These are phyloP conservation scores for Solenopsis fugax DNA, from an alignment of 1,140 invertebrate genomes.

Conservation along the genomic window DNA sequence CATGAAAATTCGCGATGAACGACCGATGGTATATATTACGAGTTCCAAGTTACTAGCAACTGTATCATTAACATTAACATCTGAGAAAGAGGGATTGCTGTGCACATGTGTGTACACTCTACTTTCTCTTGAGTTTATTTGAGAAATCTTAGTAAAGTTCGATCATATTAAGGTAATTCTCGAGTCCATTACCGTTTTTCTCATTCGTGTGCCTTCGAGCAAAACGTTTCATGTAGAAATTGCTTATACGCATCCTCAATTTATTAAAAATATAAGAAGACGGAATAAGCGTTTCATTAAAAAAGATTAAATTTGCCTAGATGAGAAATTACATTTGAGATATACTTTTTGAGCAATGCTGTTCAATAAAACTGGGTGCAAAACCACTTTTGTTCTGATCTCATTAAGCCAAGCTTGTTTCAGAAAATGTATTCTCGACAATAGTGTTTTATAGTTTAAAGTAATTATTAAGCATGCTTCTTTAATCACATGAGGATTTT, in stretches of 20 bases:
- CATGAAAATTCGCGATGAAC: constrained; percentile 29
- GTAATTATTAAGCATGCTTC: constrained; percentile 15
- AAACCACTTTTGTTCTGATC: constrained; percentile 25
- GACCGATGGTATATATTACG: neutral
- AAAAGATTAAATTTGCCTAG: neutral
- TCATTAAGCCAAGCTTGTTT: constrained; percentile 31
- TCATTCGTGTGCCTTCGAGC: neutral
- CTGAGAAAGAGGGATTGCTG: neutral
- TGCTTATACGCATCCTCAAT: neutral
- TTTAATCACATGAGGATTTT: constrained; percentile 24
- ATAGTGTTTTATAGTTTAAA: neutral
- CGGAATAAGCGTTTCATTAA: neutral
- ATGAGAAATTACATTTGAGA: constrained; percentile 8
- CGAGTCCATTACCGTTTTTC: constrained; percentile 4
- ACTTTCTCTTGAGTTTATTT: neutral
- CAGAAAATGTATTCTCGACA: constrained; percentile 26
- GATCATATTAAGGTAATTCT: constrained; percentile 22
- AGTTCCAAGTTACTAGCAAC: neutral
- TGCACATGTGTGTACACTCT: neutral
- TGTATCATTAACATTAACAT: constrained; percentile 24
- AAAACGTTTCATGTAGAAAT: constrained; percentile 4
- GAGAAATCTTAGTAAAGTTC: constrained; percentile 26
- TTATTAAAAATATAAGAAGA: constrained; percentile 12
- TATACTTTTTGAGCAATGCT: constrained; percentile 1
- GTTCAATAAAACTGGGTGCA: constrained; percentile 6